Percentiles rank a stretch among this genome's conserved stretches.
phyloP scores from a whole-genome alignment of 1,140 invertebrate genomes.

The Leptonema lineaticorne region DNA sequence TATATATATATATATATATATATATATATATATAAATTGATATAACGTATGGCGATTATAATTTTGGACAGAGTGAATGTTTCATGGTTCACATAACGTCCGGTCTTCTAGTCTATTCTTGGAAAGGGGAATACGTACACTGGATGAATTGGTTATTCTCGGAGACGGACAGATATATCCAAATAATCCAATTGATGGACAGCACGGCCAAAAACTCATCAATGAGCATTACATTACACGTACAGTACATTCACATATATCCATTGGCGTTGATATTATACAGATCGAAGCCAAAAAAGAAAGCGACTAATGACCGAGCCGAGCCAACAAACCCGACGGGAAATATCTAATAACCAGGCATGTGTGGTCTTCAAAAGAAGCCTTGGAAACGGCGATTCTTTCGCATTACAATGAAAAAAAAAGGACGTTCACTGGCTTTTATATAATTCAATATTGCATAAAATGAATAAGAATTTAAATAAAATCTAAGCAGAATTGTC shows the following conservation, averaged over 20 bases:
- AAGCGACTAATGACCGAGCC: background rate
- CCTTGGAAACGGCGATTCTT: no score
- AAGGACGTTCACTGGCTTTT: no score
- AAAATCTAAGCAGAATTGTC: no score
- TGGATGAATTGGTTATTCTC: conserved; percentile 4
- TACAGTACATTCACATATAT: no score
- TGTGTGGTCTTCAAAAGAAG: no score
- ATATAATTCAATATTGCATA: no score
- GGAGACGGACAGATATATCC: background rate
- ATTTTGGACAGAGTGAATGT: background rate
- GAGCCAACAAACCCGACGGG: background rate
- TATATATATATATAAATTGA: no score
- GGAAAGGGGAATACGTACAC: background rate
- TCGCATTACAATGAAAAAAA: no score
- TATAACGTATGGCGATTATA: no score
- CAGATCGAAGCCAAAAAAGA: background rate
- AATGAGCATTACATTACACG: background rate
- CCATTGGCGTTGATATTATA: background rate
- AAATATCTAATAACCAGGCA: no score
- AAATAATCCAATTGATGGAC: conserved; percentile 16
- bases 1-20: no score
- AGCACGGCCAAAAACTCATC: conserved; percentile 8
- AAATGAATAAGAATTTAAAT: no score
- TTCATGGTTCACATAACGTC: conserved; percentile 12
- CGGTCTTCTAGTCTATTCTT: background rate